These are phyloP conservation scores for Plotosus lineatus DNA, from an alignment of 2,113 vertebrate genomes.

Conservation along the genomic window DNA sequence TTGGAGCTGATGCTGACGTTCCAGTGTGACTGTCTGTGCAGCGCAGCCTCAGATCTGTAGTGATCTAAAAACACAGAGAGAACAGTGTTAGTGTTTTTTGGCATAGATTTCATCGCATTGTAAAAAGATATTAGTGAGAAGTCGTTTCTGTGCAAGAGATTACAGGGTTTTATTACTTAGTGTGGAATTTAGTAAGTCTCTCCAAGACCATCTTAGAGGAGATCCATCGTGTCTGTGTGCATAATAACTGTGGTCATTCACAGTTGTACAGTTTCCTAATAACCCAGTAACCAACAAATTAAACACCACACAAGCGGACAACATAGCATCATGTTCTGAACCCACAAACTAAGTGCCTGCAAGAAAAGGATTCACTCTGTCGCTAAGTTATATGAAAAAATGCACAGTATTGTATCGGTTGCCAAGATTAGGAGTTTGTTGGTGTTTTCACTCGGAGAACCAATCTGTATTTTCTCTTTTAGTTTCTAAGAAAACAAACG, in stretches of 20 bases:
- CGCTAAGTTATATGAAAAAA: not conserved
- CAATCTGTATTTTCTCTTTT: slow-evolving; percentile 1
- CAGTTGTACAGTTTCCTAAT: not conserved
- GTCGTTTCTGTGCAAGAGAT: slow-evolving; percentile 19
- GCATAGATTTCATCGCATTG: not conserved
- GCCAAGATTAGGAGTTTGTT: not conserved
- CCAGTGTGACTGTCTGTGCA: slow-evolving; percentile 99
- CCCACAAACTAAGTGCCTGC: slow-evolving; percentile 50
- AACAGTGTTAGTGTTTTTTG: not conserved
- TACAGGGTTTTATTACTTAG: not conserved
- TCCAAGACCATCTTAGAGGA: slow-evolving; percentile 2
- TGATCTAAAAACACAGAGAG: slow-evolving; percentile 80
- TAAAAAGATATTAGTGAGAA: not conserved
- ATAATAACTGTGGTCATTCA: not conserved
- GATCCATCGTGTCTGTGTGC: not conserved
- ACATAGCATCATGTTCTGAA: slow-evolving; percentile 68
- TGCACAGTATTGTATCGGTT: not conserved
- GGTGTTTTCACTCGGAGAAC: no score
- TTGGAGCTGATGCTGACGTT: slow-evolving; percentile 96
- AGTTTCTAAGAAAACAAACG: not conserved
- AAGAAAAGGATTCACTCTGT: not conserved
- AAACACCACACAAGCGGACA: not conserved
- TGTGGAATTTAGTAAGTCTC: slow-evolving; percentile 31
- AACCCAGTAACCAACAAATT: slow-evolving; percentile 34
- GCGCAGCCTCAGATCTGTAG: slow-evolving; percentile 94